Evolutionary conservation across 2,888 invertebrate genomes (phyloP).

Genomic region (Xylocampa areola): DNA sequence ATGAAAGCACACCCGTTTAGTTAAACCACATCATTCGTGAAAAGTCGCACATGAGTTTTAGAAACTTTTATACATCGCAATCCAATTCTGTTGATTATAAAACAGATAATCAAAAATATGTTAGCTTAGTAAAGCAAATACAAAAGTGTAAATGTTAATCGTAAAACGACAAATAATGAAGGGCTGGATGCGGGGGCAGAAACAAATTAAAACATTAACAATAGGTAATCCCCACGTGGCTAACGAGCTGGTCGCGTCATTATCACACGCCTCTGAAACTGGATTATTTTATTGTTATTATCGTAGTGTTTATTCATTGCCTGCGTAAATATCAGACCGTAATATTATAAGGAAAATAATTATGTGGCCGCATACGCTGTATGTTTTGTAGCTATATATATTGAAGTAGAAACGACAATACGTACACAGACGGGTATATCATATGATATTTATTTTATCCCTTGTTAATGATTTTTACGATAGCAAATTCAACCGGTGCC

Average conservation of each 20-base stretch:
- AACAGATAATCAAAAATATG: conserved; percentile 15
- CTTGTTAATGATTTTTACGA: no score
- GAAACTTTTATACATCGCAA: conserved; percentile 17
- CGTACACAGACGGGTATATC: no score
- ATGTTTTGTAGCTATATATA: conserved; percentile 9
- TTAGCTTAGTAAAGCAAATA: conserved; percentile 29
- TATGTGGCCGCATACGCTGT: conserved; percentile 31
- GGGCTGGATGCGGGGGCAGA: conserved; percentile 67
- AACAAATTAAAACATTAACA: conserved; percentile 88
- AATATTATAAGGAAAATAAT: conserved; percentile 71
- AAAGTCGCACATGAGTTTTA: conserved; percentile 13
- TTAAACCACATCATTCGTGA: conserved; percentile 7
- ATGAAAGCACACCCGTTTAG: conserved; percentile 26
- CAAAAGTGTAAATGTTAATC: conserved; percentile 44
- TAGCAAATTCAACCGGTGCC: no score
- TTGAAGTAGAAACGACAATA: no score
- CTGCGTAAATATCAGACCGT: conserved; percentile 62
- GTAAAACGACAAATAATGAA: conserved; percentile 47
- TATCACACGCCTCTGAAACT: conserved; percentile 82
- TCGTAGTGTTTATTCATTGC: conserved; percentile 71
- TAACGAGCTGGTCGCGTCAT: conserved; percentile 84
- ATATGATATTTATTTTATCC: no score
- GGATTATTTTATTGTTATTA: conserved; percentile 84
- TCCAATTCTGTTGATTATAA: conserved; percentile 27
- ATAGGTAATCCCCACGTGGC: conserved; percentile 84